Evolutionary conservation across 2,113 vertebrate genomes (phyloP).

Genomic region (Chrysochloris asiatica): DNA sequence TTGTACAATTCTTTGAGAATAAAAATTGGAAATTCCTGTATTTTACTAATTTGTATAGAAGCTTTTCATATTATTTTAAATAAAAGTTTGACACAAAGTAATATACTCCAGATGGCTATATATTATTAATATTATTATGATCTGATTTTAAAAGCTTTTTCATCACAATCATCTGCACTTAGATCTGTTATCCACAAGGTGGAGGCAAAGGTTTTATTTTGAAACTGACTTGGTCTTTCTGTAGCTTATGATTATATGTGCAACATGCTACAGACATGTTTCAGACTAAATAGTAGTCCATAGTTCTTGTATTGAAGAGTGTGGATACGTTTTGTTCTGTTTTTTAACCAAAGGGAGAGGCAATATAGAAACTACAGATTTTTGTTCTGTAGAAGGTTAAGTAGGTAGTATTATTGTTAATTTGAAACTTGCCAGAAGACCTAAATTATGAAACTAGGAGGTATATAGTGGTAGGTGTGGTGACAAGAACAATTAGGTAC

Average conservation of each 20-base stretch:
- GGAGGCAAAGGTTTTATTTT: constrained; percentile 56
- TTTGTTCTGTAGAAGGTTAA: neutral
- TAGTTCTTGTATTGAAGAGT: neutral
- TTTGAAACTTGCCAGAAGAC: neutral
- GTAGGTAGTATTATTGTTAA: neutral
- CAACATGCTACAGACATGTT: neutral
- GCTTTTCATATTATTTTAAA: neutral
- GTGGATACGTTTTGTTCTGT: neutral
- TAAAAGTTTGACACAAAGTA: neutral
- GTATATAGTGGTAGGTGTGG: neutral
- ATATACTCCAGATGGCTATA: neutral
- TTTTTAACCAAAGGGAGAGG: neutral
- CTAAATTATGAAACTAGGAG: neutral
- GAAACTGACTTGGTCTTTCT: neutral
- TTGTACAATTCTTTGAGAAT: neutral
- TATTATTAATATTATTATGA: neutral
- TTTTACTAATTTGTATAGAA: neutral
- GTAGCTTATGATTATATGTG: neutral
- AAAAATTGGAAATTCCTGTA: neutral
- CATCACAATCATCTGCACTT: neutral
- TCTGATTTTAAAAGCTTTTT: neutral
- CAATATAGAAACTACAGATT: neutral
- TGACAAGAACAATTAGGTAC: neutral
- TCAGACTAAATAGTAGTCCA: no score
- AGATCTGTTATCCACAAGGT: constrained; percentile 44